phyloP scores from a whole-genome alignment of 2,888 invertebrate species.

The Tanypteryx hageni region DNA sequence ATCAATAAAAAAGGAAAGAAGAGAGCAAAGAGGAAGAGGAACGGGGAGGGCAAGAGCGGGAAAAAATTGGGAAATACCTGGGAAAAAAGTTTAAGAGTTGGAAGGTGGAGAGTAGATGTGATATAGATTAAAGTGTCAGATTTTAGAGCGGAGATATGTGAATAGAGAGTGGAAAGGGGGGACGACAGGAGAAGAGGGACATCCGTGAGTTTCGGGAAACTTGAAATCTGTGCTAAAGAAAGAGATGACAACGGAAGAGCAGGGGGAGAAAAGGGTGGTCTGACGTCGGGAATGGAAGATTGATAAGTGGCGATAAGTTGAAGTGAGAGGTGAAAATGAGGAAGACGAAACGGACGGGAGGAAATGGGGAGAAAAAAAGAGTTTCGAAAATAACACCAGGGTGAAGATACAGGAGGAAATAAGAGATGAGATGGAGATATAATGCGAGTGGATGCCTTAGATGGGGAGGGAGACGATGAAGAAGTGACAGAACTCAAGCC shows the following conservation, averaged over 20 bases:
- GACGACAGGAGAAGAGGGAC: not conserved
- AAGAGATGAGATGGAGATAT: too few species aligned
- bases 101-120: not conserved
- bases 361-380: not conserved
- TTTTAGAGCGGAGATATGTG: not conserved
- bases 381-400: too few species aligned
- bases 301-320: not conserved
- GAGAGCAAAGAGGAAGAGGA: not conserved
- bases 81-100: too few species aligned
- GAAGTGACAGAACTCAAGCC: too few species aligned
- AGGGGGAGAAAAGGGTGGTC: not conserved
- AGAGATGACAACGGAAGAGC: not conserved
- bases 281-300: not conserved
- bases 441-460: too few species aligned
- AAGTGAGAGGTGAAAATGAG: not conserved
- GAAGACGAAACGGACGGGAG: too few species aligned
- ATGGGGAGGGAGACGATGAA: too few species aligned
- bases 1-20: not conserved
- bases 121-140: not conserved
- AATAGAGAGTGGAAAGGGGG: not conserved
- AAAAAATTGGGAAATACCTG: too few species aligned
- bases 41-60: too few species aligned
- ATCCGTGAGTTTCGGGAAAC: conserved; percentile 5
- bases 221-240: not conserved
- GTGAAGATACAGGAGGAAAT: too few species aligned